These are phyloP conservation scores for Tragulus kanchil DNA, from an alignment of 2,113 vertebrate genomes.

Conservation along the genomic window DNA sequence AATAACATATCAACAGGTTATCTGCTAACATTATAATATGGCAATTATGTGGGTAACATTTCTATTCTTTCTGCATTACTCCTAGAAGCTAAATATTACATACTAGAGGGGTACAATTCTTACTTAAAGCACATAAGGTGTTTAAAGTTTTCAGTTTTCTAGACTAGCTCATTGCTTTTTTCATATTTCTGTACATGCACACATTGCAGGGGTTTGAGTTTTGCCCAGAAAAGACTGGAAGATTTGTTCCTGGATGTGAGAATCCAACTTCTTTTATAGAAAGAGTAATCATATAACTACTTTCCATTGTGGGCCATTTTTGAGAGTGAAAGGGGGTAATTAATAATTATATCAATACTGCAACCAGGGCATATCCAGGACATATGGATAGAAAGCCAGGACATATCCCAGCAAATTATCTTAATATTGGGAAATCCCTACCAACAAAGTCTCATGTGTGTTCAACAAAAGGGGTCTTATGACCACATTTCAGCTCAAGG, in stretches of 20 bases:
- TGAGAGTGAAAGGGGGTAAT: background rate
- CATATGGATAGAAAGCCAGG: background rate
- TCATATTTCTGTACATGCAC: background rate
- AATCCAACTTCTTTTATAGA: background rate
- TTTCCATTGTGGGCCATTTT: background rate
- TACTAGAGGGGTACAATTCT: too few relatives aligned
- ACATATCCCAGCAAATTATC: background rate
- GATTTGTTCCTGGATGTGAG: background rate
- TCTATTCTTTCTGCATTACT: background rate
- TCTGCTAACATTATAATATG: background rate
- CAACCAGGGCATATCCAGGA: background rate
- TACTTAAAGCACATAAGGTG: background rate
- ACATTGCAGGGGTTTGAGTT: conserved; percentile 1
- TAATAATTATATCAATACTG: background rate
- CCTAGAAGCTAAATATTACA: background rate
- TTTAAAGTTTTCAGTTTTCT: background rate
- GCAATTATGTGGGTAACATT: background rate
- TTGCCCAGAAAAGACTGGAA: background rate
- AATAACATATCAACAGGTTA: conserved; percentile 48
- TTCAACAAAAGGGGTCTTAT: background rate
- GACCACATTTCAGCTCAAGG: background rate
- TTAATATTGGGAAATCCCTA: background rate
- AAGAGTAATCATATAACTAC: background rate
- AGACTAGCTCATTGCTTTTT: background rate
- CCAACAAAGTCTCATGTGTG: background rate